Evolutionary conservation across 2,113 vertebrate species (phyloP), one percentile per base, ranked within the genome.

Genomic region (Megaleporinus macrocephalus): DNA sequence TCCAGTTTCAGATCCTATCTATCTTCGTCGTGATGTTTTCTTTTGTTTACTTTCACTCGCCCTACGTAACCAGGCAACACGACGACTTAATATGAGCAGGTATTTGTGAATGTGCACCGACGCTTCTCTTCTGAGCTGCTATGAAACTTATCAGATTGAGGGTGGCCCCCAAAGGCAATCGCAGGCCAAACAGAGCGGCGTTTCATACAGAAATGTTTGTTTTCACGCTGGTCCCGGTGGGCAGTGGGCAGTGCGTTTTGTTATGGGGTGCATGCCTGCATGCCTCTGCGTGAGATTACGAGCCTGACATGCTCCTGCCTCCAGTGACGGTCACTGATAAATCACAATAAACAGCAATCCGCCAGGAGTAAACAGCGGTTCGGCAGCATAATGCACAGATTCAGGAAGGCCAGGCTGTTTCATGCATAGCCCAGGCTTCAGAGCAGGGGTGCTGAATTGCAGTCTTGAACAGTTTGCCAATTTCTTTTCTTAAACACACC

Each of bases 41-140:
- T 80, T 77, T 86, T 83, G 79, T 88, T 89, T 90, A 86, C 73
- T 51, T 81, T 78, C 29, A 1, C 51, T 85, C 49, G 26, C 59
- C 18, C 44, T 57, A 44, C 49, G 55, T 85, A 24, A 72, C 83
- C 80, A 41, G 75, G 53, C 76, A 81, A 73, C 26, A 13, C 44
- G 73, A 82, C 78, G 27, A 78, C 77, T 49, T 33, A 75, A 68
- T 76, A 68, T 68, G 71, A 87, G 73, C 77, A 84, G 70, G 79
- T 63, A 65, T 78, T 85, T 82, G 51, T 69, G 73, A 84, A 78
- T 61, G 44, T 65, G 26, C 36, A 36, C 36, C 24, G 49, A 41
- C 44, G 79, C 61, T 53, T 61, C 11, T 18, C 53, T 44, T 80
- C 69, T 79, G 77, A 65, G 26, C 66, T 63, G 69, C 26, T 62